phyloP scores from a whole-genome alignment of 2,113 vertebrate species.

The Camelus bactrianus region DNA sequence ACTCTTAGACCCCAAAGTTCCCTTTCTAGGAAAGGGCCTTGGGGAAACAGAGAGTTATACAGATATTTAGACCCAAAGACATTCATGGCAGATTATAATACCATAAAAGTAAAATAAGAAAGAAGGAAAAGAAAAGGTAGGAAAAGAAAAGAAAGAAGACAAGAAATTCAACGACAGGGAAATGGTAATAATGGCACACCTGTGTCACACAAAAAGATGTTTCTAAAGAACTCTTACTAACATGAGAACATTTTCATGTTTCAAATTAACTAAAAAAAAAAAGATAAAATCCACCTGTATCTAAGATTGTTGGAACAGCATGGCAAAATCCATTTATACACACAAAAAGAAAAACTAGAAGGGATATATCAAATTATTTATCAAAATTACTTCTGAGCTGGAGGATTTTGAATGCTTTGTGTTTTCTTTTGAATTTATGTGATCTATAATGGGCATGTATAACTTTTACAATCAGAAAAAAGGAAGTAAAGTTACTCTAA shows the following conservation, averaged over 20 bases:
- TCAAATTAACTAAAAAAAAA: not conserved
- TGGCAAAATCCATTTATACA: not conserved
- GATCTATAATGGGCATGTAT: not conserved
- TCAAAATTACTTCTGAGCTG: conserved; percentile 4
- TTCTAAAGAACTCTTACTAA: conserved; percentile 24
- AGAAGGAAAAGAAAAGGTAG: too few relatives aligned
- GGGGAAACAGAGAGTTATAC: not conserved
- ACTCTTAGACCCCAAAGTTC: not conserved
- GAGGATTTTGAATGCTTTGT: not conserved
- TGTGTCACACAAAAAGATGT: not conserved
- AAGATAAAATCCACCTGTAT: not conserved
- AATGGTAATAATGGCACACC: not conserved
- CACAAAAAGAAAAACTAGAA: not conserved
- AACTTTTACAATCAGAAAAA: conserved; percentile 24
- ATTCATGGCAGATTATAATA: not conserved
- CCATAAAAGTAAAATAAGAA: not conserved
- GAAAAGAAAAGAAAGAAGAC: not conserved
- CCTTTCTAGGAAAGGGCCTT: not conserved
- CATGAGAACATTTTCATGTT: not conserved
- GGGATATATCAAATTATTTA: conserved; percentile 41
- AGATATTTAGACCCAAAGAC: not conserved
- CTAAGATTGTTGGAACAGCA: not conserved
- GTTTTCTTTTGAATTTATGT: conserved; percentile 49
- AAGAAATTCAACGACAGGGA: not conserved
- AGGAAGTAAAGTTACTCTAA: not conserved